Percentiles rank a stretch among this genome's conserved stretches.
These are phyloP conservation scores for Eristalis arbustorum DNA, from an alignment of 2,888 invertebrate species.

Conservation along the genomic window DNA sequence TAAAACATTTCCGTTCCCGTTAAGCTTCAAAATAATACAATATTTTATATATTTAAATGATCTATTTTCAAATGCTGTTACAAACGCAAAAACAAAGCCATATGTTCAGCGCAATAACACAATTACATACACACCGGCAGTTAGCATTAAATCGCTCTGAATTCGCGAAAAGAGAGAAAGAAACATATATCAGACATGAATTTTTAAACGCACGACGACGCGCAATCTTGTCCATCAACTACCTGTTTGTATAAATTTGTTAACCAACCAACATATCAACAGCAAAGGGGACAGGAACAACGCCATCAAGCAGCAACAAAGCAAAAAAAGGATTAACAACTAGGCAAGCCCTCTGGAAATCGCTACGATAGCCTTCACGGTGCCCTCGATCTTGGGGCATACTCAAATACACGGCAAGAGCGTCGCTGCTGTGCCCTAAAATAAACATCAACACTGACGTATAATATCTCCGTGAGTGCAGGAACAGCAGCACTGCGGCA, in stretches of 20 bases:
- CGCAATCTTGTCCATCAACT: conserved; percentile 58
- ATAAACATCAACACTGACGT: conserved; percentile 33
- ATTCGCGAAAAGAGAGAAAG: background rate
- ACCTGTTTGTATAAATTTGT: conserved; percentile 63
- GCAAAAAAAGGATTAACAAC: conserved; percentile 58
- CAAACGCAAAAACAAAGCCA: background rate
- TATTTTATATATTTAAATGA: too few species aligned
- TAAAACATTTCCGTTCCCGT: too few species aligned
- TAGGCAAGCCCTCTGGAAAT: conserved; percentile 43
- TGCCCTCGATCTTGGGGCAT: conserved; percentile 1
- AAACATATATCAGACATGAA: conserved; percentile 16
- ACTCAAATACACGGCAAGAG: background rate
- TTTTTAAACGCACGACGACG: conserved; percentile 30
- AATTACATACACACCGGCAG: background rate
- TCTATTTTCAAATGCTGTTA: too few species aligned
- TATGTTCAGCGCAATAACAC: too few species aligned
- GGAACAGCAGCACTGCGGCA: conserved; percentile 10
- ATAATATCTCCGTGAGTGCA: conserved; percentile 20
- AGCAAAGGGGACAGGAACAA: conserved; percentile 29
- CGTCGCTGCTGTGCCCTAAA: conserved; percentile 22
- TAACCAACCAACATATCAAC: conserved; percentile 51
- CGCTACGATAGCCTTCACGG: conserved; percentile 8
- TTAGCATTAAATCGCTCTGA: background rate
- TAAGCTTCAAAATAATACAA: too few species aligned
- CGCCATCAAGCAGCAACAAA: conserved; percentile 26